These are phyloP conservation scores for Harpalus rufipes DNA, from an alignment of 2,888 invertebrate genomes.

Conservation along the genomic window DNA sequence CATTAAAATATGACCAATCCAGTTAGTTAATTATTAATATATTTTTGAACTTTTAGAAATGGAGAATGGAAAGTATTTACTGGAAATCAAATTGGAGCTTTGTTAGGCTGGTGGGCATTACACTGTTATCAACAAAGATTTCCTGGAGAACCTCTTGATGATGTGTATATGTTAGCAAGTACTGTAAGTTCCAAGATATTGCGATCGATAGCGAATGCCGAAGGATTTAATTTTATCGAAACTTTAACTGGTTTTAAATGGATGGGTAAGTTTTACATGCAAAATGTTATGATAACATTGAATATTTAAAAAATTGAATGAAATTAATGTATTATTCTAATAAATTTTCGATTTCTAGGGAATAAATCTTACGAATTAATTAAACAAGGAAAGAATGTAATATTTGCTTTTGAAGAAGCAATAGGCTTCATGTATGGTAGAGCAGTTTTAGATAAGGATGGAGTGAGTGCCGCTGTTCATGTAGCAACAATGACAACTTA, in stretches of 20 bases:
- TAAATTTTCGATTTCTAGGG: constrained; percentile 75
- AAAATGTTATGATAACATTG: background rate
- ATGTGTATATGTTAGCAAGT: constrained; percentile 93
- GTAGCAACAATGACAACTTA: constrained; percentile 87
- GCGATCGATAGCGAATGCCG: constrained; percentile 86
- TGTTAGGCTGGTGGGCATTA: constrained; percentile 96
- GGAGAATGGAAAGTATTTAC: constrained; percentile 92
- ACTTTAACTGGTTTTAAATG: constrained; percentile 99
- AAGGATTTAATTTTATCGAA: constrained; percentile 89
- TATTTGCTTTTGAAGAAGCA: constrained; percentile 99
- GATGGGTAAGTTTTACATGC: constrained; percentile 85
- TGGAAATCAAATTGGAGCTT: constrained; percentile 96
- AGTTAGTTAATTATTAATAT: background rate
- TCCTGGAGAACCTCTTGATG: constrained; percentile 77
- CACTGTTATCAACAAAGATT: constrained; percentile 79
- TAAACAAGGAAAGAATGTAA: constrained; percentile 85
- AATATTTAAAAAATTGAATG: background rate
- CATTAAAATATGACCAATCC: too few species aligned
- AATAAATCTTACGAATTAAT: constrained; percentile 88
- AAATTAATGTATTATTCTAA: constrained; percentile 20
- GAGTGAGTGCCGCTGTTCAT: constrained; percentile 92
- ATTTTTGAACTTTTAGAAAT: constrained; percentile 75
- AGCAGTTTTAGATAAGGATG: constrained; percentile 96
- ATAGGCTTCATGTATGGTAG: constrained; percentile 98
- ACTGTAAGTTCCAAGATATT: constrained; percentile 98